A percentile compares a stretch with the other conserved stretches of the same genome.
These are phyloP conservation scores for Sturmia bella DNA, from an alignment of 2,888 invertebrate species.

Conservation along the genomic window DNA sequence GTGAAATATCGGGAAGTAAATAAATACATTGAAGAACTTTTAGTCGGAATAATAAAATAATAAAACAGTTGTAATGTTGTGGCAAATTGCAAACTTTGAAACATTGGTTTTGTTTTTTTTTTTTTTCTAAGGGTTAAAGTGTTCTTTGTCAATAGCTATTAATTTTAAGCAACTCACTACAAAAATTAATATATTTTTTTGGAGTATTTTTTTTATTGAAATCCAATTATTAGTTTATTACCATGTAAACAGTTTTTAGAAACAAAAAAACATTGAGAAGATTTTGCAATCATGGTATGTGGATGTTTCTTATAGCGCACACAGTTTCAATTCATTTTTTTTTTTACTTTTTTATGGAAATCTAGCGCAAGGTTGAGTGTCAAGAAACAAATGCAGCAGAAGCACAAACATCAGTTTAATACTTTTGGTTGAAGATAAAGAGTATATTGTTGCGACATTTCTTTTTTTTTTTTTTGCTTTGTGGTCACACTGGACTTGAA, in stretches of 20 bases:
- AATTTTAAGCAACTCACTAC: constrained; percentile 48
- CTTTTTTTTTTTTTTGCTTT: constrained; percentile 63
- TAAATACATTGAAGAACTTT: too few species aligned
- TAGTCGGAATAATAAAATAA: too few species aligned
- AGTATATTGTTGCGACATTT: constrained; percentile 55
- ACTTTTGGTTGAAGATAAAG: constrained; percentile 22
- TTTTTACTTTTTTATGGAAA: constrained; percentile 59
- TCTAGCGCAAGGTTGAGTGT: constrained; percentile 71
- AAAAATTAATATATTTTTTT: constrained; percentile 39
- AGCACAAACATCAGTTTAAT: constrained; percentile 31
- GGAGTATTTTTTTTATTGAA: constrained; percentile 42
- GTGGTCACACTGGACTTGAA: constrained; percentile 42
- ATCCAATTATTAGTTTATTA: constrained; percentile 70
- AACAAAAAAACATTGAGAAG: constrained; percentile 41
- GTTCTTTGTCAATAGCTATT: constrained; percentile 41
- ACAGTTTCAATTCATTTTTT: constrained; percentile 15
- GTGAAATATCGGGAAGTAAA: too few species aligned
- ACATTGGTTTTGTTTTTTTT: not conserved
- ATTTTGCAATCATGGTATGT: constrained; percentile 44
- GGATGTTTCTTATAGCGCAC: constrained; percentile 58
- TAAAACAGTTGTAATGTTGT: too few species aligned
- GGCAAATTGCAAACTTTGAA: too few species aligned
- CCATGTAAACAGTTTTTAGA: constrained; percentile 66
- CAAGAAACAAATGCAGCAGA: constrained; percentile 48
- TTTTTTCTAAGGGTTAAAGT: constrained; percentile 43